Evolutionary conservation across 1,140 invertebrate genomes (phyloP).

Genomic region (Drosophila hydei): DNA sequence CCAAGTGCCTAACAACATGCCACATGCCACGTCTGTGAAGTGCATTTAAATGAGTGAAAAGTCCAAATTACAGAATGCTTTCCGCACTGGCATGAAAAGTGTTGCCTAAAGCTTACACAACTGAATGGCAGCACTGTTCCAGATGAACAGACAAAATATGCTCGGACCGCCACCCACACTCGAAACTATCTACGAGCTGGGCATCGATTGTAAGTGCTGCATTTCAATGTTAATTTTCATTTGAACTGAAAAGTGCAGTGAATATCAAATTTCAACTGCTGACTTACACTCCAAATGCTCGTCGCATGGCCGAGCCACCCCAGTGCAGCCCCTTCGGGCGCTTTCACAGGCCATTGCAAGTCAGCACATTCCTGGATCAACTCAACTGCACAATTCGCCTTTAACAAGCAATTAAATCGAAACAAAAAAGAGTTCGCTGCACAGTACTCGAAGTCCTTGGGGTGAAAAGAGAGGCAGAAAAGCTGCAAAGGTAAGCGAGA

Average conservation of each 20-base stretch:
- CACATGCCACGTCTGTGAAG: background rate
- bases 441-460: constrained; percentile 29
- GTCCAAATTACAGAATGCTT: constrained; percentile 28
- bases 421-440: constrained; percentile 69
- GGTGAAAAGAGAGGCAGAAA: constrained; percentile 1
- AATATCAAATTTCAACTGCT: constrained; percentile 38
- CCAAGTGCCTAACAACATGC: background rate
- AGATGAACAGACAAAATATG: background rate
- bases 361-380: constrained; percentile 78
- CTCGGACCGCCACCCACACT: background rate
- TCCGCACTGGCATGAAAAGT: constrained; percentile 9
- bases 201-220: constrained; percentile 16
- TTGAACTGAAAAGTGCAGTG: constrained; percentile 5
- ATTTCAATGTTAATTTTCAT: constrained; percentile 7
- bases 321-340: background rate
- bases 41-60: constrained; percentile 19
- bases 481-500: constrained; percentile 1
- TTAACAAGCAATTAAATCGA: constrained; percentile 83
- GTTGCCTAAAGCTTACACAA: constrained; percentile 11
- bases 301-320: background rate
- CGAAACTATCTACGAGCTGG: background rate
- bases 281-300: constrained; percentile 2
- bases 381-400: constrained; percentile 75
- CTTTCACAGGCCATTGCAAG: constrained; percentile 50
- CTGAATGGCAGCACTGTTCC: background rate